These are phyloP conservation scores for Shargacucullia verbasci DNA, from an alignment of 2,888 invertebrate species.

Conservation along the genomic window DNA sequence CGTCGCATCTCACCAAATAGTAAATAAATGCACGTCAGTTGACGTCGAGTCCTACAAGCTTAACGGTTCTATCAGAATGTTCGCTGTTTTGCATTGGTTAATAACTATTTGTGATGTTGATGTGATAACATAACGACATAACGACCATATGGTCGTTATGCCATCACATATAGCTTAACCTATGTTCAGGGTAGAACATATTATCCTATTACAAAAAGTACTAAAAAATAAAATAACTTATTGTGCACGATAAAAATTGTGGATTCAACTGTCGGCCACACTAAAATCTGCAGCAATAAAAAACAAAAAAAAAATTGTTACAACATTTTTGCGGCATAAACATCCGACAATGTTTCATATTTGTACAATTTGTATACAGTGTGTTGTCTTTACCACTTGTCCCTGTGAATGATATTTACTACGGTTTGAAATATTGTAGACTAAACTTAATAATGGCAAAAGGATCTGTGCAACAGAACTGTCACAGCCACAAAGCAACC, in stretches of 20 bases:
- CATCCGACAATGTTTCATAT: conserved; percentile 3
- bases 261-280: conserved; percentile 7
- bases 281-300: conserved; percentile 6
- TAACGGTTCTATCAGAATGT: no score
- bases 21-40: background rate
- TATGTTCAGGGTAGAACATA: no score
- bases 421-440: background rate
- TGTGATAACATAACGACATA: no score
- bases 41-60: background rate
- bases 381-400: background rate
- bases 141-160: no score
- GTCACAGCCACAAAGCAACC: conserved; percentile 1
- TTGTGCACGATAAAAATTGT: background rate
- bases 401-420: background rate
- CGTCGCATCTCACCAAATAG: background rate
- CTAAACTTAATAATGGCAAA: conserved; percentile 3
- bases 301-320: conserved; percentile 4
- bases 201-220: no score
- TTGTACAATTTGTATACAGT: conserved; percentile 1
- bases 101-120: no score
- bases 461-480: background rate
- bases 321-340: conserved; percentile 9
- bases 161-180: no score
- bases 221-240: background rate
- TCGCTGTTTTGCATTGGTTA: no score